Evolutionary conservation across 2,888 invertebrate species (phyloP), one percentile per base, ranked within the genome.

Genomic region (Acholoe squamosa): DNA sequence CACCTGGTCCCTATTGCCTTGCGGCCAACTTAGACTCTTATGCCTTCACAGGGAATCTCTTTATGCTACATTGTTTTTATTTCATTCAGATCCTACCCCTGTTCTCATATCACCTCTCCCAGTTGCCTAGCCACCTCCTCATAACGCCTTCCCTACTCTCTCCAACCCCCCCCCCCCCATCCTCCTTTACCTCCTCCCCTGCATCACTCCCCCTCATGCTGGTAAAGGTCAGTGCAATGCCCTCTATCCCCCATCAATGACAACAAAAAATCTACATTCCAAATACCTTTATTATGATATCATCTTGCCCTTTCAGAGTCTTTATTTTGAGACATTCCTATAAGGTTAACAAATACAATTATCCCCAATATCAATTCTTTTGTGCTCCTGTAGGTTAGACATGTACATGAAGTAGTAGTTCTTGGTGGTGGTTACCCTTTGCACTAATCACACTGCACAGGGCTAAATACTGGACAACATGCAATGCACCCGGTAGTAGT

Each of bases 171-270:
- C 61, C 3, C 22, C 22, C 5, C 22, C 61, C 61, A 7, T 3
- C 61, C 19, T 19, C 61, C 61, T n/a, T n/a, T 3, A 7, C 61
- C 61, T 19, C 14, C 61, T 3, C 14, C 19, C 14, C n/a, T n/a
- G 19, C 61, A 19, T 0, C 61, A 7, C 22, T n/a, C 61, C n/a
- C 61, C 14, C 61, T 19, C 61, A n/a, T n/a, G 61, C 22, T n/a
- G 7, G 61, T 19, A n/a, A 61, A 61, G 61, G 61, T 61, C 61
- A 61, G 12, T 61, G 14, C 3, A 61, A 19, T n/a, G 61, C 61
- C 61, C 61, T 61, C 61, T 19, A 61, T n/a, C 61, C 61, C 14
- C n/a, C 61, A 61, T 61, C 61, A n/a, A n/a, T n/a, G 61, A n/a
- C 19, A 61, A 61, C 19, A 61, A 61, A 61, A 19, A 61, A 14